Base-by-base conservation (phyloP, 1,140 invertebrate genomes). In the Lordiphosa clarofinis region DNA sequence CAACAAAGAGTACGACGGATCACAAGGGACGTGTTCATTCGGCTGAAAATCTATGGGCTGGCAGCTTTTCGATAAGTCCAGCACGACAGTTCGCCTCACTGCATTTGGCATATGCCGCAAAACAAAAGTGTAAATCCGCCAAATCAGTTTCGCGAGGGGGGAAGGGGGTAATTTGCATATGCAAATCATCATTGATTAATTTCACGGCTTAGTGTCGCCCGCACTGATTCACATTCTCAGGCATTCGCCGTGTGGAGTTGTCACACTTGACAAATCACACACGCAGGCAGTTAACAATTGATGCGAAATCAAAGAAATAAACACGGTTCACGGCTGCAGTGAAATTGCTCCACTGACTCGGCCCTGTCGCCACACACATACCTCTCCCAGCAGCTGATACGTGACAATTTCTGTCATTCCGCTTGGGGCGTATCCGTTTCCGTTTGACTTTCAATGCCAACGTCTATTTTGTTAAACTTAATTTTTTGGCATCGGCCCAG, bases 281-380 rank as follows among this genome's bases (percentile, higher is more conserved):
- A 55, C 66, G 66, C 66, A 71, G 56, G 59, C 65, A 73, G 63
- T 53, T 73, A 46, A 68, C 63, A 73, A 74, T 79, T 78, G 69
- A 66, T 81, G 71, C 62, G 63, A 57, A 81, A 81, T 82, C 61
- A 81, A 82, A 67, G 73, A 73, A 74, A 63, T 65, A 74, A 60
- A 66, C 48, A 65, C 44, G 53, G 4, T 12, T 50, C 19, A 31
- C 28, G 28, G 7, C 8, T 31, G 28, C 28, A 31, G 28, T 31
- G 7, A 7, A 31, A 31, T 31, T 31, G 28, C 6, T 5, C 28
- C 28, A 31, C 28, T 31, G 28, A 31, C 8, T 31, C 43, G 43
- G 43, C 21, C 31, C 7, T 46, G 24, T 31, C 28, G 12, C 28
- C 47, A 21, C 15, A 49, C 47, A 37, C 10, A 67, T 46, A 43